Evolutionary conservation across 2,888 invertebrate genomes (phyloP).

Genomic region (Brachycybe producta): DNA sequence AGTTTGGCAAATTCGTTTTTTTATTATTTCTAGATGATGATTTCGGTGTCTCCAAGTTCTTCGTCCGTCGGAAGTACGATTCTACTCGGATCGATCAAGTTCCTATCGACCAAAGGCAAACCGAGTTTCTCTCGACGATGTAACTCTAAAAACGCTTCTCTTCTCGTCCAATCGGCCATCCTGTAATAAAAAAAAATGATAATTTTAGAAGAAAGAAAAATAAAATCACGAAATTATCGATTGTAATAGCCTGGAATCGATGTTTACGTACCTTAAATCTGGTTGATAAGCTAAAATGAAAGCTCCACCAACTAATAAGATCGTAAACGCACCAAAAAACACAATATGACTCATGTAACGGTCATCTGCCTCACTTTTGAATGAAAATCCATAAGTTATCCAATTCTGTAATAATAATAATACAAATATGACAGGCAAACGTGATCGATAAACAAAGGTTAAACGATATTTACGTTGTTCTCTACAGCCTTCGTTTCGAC

Average conservation of each 20-base stretch:
- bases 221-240: slow-evolving; percentile 1
- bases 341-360: slow-evolving; percentile 50
- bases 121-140: slow-evolving; percentile 72
- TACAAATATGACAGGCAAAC: background rate
- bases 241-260: background rate
- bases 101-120: slow-evolving; percentile 62
- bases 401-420: slow-evolving; percentile 45
- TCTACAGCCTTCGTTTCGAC: background rate
- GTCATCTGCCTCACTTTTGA: slow-evolving; percentile 51
- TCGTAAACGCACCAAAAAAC: slow-evolving; percentile 57
- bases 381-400: slow-evolving; percentile 71
- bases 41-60: slow-evolving; percentile 68
- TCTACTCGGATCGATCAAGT: slow-evolving; percentile 57
- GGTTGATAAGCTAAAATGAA: slow-evolving; percentile 61
- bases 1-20: too few species aligned
- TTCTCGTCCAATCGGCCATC: slow-evolving; percentile 66
- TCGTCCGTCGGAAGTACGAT: slow-evolving; percentile 72
- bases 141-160: slow-evolving; percentile 82
- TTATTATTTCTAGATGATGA: slow-evolving; percentile 88
- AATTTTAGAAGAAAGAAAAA: too few species aligned
- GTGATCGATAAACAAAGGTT: background rate
- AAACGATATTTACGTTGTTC: slow-evolving; percentile 1
- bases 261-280: slow-evolving; percentile 38
- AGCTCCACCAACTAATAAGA: slow-evolving; percentile 52
- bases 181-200: slow-evolving; percentile 40